phyloP scores from a whole-genome alignment of 1,140 invertebrate genomes.

The Prorops nasuta region DNA sequence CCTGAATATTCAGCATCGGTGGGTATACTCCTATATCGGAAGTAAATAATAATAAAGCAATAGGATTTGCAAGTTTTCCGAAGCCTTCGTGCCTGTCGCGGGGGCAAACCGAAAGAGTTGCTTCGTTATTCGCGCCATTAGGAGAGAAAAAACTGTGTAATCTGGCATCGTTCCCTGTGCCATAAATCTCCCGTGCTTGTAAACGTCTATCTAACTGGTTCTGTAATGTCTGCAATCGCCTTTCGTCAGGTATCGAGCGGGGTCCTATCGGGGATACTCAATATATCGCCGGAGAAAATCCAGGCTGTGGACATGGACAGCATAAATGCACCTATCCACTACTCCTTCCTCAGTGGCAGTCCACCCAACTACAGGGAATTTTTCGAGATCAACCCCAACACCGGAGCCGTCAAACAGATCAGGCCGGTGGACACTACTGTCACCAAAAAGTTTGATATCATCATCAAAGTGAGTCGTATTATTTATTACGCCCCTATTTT shows the following conservation, averaged over 20 bases:
- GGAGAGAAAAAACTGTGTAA: too few relatives aligned
- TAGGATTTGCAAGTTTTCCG: too few relatives aligned
- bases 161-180: too few relatives aligned
- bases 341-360: conserved; percentile 77
- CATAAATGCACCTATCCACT: conserved; percentile 75
- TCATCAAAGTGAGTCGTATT: conserved; percentile 67
- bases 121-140: too few relatives aligned
- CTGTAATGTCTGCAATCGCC: conserved; percentile 2
- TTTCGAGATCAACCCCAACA: conserved; percentile 79
- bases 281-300: conserved; percentile 83
- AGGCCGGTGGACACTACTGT: conserved; percentile 75
- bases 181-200: too few relatives aligned
- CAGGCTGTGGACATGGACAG: conserved; percentile 87
- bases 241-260: conserved; percentile 72
- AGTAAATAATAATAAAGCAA: too few relatives aligned
- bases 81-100: too few relatives aligned
- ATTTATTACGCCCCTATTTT: too few relatives aligned
- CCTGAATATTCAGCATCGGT: conserved; percentile 75
- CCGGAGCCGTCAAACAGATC: conserved; percentile 78
- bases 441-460: conserved; percentile 70
- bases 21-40: conserved; percentile 32
- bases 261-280: conserved; percentile 75
- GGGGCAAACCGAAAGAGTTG: too few relatives aligned
- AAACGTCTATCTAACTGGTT: conserved; percentile 21
- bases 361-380: conserved; percentile 75